Percentiles rank a stretch among this genome's conserved stretches.
phyloP scores from a whole-genome alignment of 2,797 vertebrate species.

The Pseudomugil tenellus region DNA sequence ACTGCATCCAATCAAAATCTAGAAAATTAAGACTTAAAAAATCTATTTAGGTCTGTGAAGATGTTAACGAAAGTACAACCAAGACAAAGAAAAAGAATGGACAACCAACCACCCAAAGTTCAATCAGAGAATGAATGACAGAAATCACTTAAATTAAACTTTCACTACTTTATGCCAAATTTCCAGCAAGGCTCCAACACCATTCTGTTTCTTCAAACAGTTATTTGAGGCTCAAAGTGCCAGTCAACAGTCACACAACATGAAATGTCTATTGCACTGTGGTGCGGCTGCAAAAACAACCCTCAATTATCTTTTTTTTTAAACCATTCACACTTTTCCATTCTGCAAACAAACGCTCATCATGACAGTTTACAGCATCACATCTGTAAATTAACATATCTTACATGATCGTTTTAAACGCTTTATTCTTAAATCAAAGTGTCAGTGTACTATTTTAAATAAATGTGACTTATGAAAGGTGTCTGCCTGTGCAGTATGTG shows the following conservation, averaged over 20 bases:
- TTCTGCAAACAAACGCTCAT: constrained; percentile 55
- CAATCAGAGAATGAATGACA: constrained; percentile 46
- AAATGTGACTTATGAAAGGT: constrained; percentile 59
- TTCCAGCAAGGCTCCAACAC: constrained; percentile 48
- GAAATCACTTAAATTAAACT: constrained; percentile 42
- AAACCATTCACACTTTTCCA: constrained; percentile 50
- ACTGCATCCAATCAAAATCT: constrained; percentile 13
- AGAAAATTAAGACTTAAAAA: constrained; percentile 3
- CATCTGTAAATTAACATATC: constrained; percentile 48
- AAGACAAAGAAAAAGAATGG: constrained; percentile 26
- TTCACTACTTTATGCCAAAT: constrained; percentile 35
- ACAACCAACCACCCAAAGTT: constrained; percentile 43
- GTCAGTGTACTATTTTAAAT: constrained; percentile 80
- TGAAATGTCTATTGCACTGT: constrained; percentile 78
- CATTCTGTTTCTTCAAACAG: constrained; percentile 40
- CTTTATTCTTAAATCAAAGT: constrained; percentile 69
- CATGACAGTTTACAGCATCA: constrained; percentile 37
- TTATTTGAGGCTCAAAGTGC: constrained; percentile 62
- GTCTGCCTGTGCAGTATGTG: constrained; percentile 53
- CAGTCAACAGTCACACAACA: constrained; percentile 58
- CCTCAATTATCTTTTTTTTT: constrained; percentile 41
- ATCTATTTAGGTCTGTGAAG: constrained; percentile 19
- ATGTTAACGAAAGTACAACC: constrained; percentile 21
- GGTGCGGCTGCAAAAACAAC: constrained; percentile 61
- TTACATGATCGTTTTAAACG: constrained; percentile 55